These are phyloP conservation scores for Tauraco hartlaubi DNA, from an alignment of 2,797 vertebrate species.

Conservation along the genomic window DNA sequence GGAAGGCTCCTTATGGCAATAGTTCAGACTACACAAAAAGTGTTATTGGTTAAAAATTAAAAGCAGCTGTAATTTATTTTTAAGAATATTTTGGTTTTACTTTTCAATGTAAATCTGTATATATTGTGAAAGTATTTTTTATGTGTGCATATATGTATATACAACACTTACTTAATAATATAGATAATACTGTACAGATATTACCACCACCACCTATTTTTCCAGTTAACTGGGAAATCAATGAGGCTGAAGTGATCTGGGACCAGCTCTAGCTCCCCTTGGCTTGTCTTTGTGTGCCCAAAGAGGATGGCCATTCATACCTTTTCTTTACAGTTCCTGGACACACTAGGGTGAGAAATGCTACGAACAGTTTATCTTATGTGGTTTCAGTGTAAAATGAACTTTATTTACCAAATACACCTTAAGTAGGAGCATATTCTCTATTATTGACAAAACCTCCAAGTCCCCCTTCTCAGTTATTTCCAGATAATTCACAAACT, in stretches of 20 bases:
- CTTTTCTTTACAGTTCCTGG: neutral
- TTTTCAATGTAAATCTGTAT: neutral
- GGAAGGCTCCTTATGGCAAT: neutral
- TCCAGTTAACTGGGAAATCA: neutral
- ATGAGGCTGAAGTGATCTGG: neutral
- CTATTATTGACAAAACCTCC: neutral
- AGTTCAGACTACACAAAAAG: too few species aligned
- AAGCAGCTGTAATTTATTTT: neutral
- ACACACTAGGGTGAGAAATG: neutral
- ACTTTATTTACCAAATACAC: neutral
- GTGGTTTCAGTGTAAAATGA: neutral
- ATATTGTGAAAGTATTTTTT: neutral
- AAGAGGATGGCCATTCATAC: too few species aligned
- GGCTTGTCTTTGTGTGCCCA: neutral
- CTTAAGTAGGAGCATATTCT: neutral
- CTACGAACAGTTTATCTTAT: accelerated
- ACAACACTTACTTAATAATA: neutral
- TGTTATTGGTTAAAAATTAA: neutral
- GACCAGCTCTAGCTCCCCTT: neutral
- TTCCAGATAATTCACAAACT: neutral
- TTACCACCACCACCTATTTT: neutral
- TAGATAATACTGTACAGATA: neutral
- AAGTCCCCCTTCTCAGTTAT: too few species aligned
- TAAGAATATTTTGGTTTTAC: neutral
- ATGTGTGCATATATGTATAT: too few species aligned